These are phyloP conservation scores for Stenchaetothrips biformis DNA, from an alignment of 2,888 invertebrate genomes.

Conservation along the genomic window DNA sequence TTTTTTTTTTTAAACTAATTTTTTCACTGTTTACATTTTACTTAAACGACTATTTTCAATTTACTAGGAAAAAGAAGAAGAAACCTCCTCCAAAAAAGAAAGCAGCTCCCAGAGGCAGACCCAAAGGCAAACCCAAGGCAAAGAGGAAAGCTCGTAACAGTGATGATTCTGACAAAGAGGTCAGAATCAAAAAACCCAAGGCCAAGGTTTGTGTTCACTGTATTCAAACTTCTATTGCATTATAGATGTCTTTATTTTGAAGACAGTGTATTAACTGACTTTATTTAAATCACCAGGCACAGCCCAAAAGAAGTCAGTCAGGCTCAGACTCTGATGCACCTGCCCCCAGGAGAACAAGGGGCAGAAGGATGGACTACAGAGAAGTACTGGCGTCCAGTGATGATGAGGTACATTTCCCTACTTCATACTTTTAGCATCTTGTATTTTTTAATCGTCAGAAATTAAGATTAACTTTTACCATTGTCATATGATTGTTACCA, in stretches of 20 bases:
- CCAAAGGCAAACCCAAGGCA: constrained; percentile 35
- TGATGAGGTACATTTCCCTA: constrained; percentile 56
- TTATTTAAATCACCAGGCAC: background rate
- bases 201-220: constrained; percentile 35
- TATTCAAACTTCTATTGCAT: constrained; percentile 13
- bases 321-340: constrained; percentile 53
- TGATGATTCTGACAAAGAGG: constrained; percentile 40
- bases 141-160: constrained; percentile 40
- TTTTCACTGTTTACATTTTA: background rate
- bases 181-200: constrained; percentile 38
- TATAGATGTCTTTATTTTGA: constrained; percentile 29
- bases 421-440: background rate
- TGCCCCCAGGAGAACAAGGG: constrained; percentile 63
- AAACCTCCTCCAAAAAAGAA: background rate
- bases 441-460: no score
- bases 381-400: constrained; percentile 61
- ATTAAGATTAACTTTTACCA: no score
- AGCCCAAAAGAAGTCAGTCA: constrained; percentile 42
- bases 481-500: background rate
- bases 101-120: constrained; percentile 13
- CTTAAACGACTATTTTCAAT: background rate
- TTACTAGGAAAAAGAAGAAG: constrained; percentile 6
- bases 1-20: background rate
- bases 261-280: constrained; percentile 35
- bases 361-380: constrained; percentile 69